Base-by-base conservation (phyloP, 2,797 vertebrate genomes). In the Hybognathus amarus region DNA sequence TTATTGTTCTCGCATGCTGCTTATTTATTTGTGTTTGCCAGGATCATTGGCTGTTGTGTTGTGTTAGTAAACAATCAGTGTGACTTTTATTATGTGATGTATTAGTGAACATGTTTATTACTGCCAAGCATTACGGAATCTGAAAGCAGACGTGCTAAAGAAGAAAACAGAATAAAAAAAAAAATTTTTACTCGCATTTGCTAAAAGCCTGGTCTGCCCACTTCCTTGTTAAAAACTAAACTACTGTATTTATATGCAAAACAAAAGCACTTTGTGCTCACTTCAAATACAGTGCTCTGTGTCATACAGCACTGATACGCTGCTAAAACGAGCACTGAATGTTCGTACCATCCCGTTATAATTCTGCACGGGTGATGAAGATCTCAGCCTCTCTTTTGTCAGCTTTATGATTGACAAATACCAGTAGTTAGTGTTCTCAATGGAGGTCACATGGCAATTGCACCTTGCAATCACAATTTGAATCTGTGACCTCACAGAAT, bases 391-490 rank as follows among this genome's bases (percentile, higher is more conserved):
- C 61, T 82, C 86, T 70, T 87, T 85, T 85, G 83, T 82, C 52
- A 74, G 70, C 63, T 67, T 70, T 61, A 33, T 84, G 85, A 83
- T 78, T 83, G 82, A 77, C 83, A 85, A 87, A 85, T 69, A 78
- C 66, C n/a, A 73, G 83, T 36, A 85, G 77, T 83, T 83, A 85
- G 80, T 83, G 71, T 80, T 83, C 50, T 77, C 78, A 83, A 85
- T 77, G 38, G 73, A 77, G 77, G 80, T 77, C 85, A 87, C 85
- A 75, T 74, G 80, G 67, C 80, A 85, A 83, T 77, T 84, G 80
- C 77, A 76, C 30, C 67, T 83, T 79, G 82, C 87, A 82, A 85
- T 88, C 77, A 86, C 69, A 71, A 85, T 80, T 87, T 83, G 24
- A 86, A 76, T 81, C 59, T 66, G 78, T 80, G 83, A 83, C 86